A percentile compares a stretch with the other conserved stretches of the same genome.
These are phyloP conservation scores for Lordiphosa fenestrarum DNA, from an alignment of 2,888 invertebrate genomes.

Conservation along the genomic window DNA sequence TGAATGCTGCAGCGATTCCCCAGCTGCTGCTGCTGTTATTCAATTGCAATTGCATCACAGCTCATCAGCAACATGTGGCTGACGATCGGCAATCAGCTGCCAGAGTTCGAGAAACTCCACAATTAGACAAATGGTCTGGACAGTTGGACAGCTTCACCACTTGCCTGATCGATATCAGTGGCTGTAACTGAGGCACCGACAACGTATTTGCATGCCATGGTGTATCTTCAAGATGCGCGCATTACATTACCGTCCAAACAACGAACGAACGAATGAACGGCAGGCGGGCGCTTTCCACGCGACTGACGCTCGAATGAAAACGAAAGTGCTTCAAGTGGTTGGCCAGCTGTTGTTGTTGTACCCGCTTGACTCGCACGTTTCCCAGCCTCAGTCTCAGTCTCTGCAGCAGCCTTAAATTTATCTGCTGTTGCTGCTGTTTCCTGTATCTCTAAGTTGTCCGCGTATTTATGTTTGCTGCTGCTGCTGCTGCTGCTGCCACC, in stretches of 20 bases:
- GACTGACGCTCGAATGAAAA: conserved; percentile 68
- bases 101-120: conserved; percentile 76
- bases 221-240: conserved; percentile 66
- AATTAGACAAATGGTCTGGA: conserved; percentile 53
- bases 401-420: conserved; percentile 37
- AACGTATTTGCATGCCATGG: conserved; percentile 51
- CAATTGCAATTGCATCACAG: conserved; percentile 75
- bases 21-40: conserved; percentile 48
- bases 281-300: conserved; percentile 62
- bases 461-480: conserved; percentile 39
- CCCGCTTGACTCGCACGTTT: conserved; percentile 49
- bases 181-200: conserved; percentile 22
- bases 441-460: conserved; percentile 63
- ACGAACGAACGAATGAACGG: conserved; percentile 9
- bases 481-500: conserved; percentile 25
- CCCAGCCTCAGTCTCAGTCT: conserved; percentile 39
- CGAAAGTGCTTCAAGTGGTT: conserved; percentile 76
- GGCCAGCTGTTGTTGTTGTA: conserved; percentile 41
- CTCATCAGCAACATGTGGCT: conserved; percentile 39
- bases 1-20: conserved; percentile 62
- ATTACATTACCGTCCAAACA: conserved; percentile 55
- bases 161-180: conserved; percentile 63
- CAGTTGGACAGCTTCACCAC: conserved; percentile 34
- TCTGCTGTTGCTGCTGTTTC: conserved; percentile 48
- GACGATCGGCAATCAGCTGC: conserved; percentile 38